Evolutionary conservation across 2,113 vertebrate species (phyloP).

Genomic region (Semnornis frantzii): DNA sequence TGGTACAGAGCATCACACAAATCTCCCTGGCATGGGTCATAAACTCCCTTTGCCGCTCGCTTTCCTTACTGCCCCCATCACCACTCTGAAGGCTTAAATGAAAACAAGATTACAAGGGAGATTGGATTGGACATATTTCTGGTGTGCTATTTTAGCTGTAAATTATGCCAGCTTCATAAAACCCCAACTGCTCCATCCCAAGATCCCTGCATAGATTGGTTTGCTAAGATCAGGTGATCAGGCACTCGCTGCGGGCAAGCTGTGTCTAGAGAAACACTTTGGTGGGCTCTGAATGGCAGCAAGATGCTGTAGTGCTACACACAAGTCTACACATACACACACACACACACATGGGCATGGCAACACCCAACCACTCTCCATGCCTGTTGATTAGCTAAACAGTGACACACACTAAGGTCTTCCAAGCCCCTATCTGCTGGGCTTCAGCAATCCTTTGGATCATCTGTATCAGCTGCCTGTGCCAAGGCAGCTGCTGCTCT

Average conservation of each 20-base stretch:
- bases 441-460: rapidly evolving
- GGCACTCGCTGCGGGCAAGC: not conserved
- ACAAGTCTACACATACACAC: rapidly evolving
- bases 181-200: constrained; percentile 35
- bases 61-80: not conserved
- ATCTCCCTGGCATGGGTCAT: not conserved
- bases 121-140: constrained; percentile 47
- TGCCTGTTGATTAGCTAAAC: not conserved
- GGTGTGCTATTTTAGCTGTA: constrained; percentile 53
- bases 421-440: rapidly evolving
- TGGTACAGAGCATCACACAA: not conserved
- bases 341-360: rapidly evolving
- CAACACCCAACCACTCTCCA: not conserved
- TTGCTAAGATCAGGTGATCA: not conserved
- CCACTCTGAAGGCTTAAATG: constrained; percentile 40
- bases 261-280: not conserved
- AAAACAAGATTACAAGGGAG: constrained; percentile 61
- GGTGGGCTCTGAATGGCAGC: not conserved
- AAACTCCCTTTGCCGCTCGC: not conserved
- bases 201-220: constrained; percentile 42
- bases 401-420: not conserved
- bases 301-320: not conserved
- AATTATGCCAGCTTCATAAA: constrained; percentile 67
- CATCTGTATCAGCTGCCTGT: not conserved
- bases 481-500: rapidly evolving